Evolutionary conservation across 2,888 invertebrate genomes (phyloP).

Genomic region (Parnassius orleans): DNA sequence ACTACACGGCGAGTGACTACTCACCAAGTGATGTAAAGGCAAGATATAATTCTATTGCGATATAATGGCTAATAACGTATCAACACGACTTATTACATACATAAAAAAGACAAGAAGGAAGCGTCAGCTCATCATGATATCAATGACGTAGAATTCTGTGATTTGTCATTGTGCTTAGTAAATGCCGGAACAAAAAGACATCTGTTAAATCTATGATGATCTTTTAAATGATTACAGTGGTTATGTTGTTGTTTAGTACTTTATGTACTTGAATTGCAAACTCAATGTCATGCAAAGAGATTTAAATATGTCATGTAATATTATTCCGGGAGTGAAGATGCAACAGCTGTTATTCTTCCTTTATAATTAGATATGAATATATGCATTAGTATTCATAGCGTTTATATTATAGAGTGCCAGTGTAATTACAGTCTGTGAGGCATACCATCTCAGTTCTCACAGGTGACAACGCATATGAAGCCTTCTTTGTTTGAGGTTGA

Average conservation of each 20-base stretch:
- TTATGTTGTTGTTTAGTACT: background rate
- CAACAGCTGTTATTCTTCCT: background rate
- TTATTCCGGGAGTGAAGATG: background rate
- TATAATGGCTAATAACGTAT: too few species aligned
- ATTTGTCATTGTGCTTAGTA: constrained; percentile 20
- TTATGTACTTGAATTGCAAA: background rate
- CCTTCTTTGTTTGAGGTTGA: too few species aligned
- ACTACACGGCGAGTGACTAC: too few species aligned
- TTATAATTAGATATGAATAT: background rate
- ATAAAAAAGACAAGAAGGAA: constrained; percentile 19
- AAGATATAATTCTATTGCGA: too few species aligned
- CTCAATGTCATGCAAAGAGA: background rate
- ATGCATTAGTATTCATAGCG: too few species aligned
- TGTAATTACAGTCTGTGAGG: too few species aligned
- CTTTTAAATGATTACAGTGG: constrained; percentile 1
- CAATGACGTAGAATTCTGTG: constrained; percentile 16
- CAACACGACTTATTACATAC: background rate
- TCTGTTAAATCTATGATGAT: constrained; percentile 1
- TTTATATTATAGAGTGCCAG: too few species aligned
- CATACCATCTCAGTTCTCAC: too few species aligned
- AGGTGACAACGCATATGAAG: too few species aligned
- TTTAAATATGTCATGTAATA: too few species aligned
- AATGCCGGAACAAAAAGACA: constrained; percentile 15
- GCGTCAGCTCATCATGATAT: constrained; percentile 6
- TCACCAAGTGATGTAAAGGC: too few species aligned